phyloP scores from a whole-genome alignment of 2,797 vertebrate genomes.

The Zalophus californianus region DNA sequence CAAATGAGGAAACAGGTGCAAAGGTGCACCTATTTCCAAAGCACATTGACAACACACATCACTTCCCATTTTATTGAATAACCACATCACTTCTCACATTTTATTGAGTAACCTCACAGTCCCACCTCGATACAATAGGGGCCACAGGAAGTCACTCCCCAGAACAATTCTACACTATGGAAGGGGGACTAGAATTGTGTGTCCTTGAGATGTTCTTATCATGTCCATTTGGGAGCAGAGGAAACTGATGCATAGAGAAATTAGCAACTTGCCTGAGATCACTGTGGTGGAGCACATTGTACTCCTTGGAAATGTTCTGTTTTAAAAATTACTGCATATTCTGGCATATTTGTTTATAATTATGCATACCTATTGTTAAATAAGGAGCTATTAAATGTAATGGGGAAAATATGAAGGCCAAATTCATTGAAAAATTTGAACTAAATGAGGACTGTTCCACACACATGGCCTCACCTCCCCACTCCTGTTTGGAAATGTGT shows the following conservation, averaged over 20 bases:
- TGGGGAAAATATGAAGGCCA: background rate
- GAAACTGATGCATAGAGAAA: background rate
- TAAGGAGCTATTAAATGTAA: background rate
- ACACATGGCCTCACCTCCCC: background rate
- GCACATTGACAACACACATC: background rate
- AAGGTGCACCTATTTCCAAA: background rate
- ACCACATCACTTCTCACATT: background rate
- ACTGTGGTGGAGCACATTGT: background rate
- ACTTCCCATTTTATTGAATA: background rate
- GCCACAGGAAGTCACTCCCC: background rate
- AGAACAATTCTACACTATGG: background rate
- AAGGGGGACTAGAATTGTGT: background rate
- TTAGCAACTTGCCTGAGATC: background rate
- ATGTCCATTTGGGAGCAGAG: background rate
- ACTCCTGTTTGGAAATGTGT: background rate
- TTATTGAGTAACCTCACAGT: background rate
- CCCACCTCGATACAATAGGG: background rate
- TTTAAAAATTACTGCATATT: background rate
- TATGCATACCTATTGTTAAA: background rate
- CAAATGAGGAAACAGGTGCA: background rate
- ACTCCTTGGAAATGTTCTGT: background rate
- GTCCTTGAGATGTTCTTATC: background rate
- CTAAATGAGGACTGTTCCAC: background rate
- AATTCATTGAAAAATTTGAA: conserved; percentile 4
- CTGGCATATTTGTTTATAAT: background rate